Evolutionary conservation across 37 sponge, comb jelly and placozoan genomes (phyloP).

Genomic region (Hexactinellida sp.): DNA sequence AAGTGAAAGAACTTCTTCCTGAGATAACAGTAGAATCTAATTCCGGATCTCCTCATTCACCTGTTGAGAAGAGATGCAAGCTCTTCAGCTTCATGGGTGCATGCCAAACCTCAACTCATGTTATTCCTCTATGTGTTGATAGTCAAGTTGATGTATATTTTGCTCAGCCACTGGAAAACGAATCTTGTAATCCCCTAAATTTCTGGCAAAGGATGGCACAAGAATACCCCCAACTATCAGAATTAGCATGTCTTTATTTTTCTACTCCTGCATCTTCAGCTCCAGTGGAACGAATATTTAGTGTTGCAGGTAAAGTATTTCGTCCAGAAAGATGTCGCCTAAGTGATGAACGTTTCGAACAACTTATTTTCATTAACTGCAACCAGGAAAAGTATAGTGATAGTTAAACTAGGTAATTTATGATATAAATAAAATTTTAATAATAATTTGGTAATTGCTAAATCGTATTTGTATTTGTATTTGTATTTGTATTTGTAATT

Average conservation of each 20-base stretch:
- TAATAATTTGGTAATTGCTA: too few relatives aligned
- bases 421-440: too few relatives aligned
- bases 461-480: too few relatives aligned
- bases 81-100: not conserved
- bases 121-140: not conserved
- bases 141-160: not conserved
- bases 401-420: slow-evolving; percentile 2
- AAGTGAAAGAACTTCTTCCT: not conserved
- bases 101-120: not conserved
- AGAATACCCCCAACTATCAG: not conserved
- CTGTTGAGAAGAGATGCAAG: too few relatives aligned
- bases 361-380: not conserved
- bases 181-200: slow-evolving; percentile 7
- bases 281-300: not conserved
- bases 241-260: not conserved
- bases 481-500: too few relatives aligned
- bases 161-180: not conserved
- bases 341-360: slow-evolving; percentile 15
- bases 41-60: not conserved
- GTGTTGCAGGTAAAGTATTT: slow-evolving; percentile 17
- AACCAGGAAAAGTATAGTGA: not conserved
- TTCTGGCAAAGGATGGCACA: slow-evolving; percentile 7
- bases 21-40: not conserved
- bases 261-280: slow-evolving; percentile 16
- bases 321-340: slow-evolving; percentile 12